These are phyloP conservation scores for Ennomos quercinarius DNA, from an alignment of 2,888 invertebrate genomes.

Conservation along the genomic window DNA sequence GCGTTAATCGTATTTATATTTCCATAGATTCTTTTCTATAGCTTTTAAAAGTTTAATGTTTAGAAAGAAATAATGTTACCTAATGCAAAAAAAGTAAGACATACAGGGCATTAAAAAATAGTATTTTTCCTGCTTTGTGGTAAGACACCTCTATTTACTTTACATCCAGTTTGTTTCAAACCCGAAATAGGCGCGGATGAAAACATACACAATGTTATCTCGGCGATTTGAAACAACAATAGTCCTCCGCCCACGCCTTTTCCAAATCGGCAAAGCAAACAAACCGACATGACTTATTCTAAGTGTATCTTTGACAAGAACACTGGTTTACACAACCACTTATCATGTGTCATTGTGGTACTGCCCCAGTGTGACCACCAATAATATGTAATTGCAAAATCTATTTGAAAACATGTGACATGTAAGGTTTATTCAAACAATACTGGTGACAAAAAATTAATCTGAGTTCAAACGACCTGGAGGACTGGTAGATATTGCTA, in stretches of 20 bases:
- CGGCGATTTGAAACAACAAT: slow-evolving; percentile 44
- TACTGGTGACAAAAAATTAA: too few species aligned
- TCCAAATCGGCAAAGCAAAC: slow-evolving; percentile 53
- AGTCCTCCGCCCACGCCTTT: slow-evolving; percentile 48
- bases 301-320: slow-evolving; percentile 35
- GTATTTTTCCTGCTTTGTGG: too few species aligned
- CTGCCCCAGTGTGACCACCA: slow-evolving; percentile 19
- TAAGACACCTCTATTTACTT: slow-evolving; percentile 14
- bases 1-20: too few species aligned
- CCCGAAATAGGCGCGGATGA: slow-evolving; percentile 10
- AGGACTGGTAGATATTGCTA: too few species aligned
- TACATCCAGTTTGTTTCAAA: slow-evolving; percentile 7
- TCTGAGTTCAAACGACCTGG: too few species aligned
- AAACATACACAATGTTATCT: slow-evolving; percentile 36
- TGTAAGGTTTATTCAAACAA: not conserved
- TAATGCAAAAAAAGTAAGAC: slow-evolving; percentile 5
- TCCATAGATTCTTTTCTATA: too few species aligned
- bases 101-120: too few species aligned
- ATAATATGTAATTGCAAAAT: slow-evolving; percentile 23
- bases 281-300: slow-evolving; percentile 49
- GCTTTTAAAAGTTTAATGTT: not conserved
- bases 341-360: slow-evolving; percentile 31
- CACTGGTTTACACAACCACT: slow-evolving; percentile 39
- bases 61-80: slow-evolving; percentile 4
- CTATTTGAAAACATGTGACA: slow-evolving; percentile 7